Evolutionary conservation across 1,140 invertebrate species (phyloP).

Genomic region (Argopecten irradians): DNA sequence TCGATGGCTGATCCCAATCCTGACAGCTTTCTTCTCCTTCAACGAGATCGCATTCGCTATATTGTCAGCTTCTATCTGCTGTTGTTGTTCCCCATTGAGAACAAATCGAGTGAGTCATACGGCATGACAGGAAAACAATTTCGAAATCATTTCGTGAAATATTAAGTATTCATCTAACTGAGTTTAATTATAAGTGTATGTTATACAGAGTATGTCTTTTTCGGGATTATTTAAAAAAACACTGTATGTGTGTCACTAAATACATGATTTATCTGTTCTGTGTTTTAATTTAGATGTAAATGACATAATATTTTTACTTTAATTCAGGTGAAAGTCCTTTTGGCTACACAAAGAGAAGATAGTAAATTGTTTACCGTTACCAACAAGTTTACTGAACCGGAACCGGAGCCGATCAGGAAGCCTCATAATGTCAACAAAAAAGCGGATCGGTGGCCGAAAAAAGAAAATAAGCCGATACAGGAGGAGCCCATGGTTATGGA

Average conservation of each 20-base stretch:
- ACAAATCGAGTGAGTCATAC: constrained; percentile 43
- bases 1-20: constrained; percentile 55
- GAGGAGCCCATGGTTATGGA: not conserved
- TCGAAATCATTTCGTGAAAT: too few relatives aligned
- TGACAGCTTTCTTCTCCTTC: constrained; percentile 59
- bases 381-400: not conserved
- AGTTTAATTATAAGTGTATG: too few relatives aligned
- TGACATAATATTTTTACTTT: too few relatives aligned
- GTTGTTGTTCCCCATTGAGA: constrained; percentile 58
- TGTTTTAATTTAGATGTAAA: too few relatives aligned
- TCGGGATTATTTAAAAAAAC: too few relatives aligned
- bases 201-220: too few relatives aligned
- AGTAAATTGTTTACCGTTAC: not conserved
- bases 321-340: not conserved
- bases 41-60: constrained; percentile 55
- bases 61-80: constrained; percentile 55
- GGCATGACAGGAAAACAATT: too few relatives aligned
- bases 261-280: too few relatives aligned
- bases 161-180: too few relatives aligned
- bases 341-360: not conserved
- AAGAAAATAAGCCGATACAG: not conserved
- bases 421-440: constrained; percentile 30
- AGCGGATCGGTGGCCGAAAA: constrained; percentile 12
- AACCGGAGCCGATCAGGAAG: not conserved
- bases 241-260: too few relatives aligned